phyloP scores from a whole-genome alignment of 1,140 invertebrate species.

The Ladona fulva region DNA sequence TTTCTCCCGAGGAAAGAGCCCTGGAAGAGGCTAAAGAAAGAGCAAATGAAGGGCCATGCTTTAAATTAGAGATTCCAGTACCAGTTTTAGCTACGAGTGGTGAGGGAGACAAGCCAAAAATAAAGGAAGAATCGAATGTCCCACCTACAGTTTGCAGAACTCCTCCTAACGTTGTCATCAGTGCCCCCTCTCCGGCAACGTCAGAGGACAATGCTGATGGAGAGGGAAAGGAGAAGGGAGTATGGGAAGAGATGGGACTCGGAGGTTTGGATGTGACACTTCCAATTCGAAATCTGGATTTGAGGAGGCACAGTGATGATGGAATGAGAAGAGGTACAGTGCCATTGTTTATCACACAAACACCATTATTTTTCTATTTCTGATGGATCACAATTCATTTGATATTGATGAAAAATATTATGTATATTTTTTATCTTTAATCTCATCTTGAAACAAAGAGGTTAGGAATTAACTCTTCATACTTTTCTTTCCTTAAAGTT shows the following conservation, averaged over 20 bases:
- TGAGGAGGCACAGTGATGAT: background rate
- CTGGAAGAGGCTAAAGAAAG: background rate
- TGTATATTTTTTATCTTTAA: too few relatives aligned
- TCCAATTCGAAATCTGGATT: background rate
- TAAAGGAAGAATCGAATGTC: background rate
- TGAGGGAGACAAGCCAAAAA: background rate
- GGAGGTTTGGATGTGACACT: background rate
- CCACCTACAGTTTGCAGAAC: conserved; percentile 4
- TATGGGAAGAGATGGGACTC: background rate
- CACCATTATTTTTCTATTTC: too few relatives aligned
- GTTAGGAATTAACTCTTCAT: too few relatives aligned
- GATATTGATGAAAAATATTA: too few relatives aligned
- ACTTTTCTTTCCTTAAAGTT: too few relatives aligned
- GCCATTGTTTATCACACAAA: too few relatives aligned
- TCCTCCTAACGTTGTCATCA: conserved; percentile 26
- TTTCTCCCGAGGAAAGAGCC: background rate
- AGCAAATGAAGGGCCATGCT: background rate
- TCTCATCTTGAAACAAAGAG: too few relatives aligned
- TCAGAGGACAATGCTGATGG: conserved; percentile 9
- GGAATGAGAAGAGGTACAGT: background rate
- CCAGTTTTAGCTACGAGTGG: background rate
- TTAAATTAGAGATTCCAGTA: background rate
- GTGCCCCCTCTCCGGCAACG: conserved; percentile 24
- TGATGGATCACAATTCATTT: too few relatives aligned
- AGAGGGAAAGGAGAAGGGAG: background rate